phyloP scores from a whole-genome alignment of 2,888 invertebrate genomes.

The Sthenelais limicola region DNA sequence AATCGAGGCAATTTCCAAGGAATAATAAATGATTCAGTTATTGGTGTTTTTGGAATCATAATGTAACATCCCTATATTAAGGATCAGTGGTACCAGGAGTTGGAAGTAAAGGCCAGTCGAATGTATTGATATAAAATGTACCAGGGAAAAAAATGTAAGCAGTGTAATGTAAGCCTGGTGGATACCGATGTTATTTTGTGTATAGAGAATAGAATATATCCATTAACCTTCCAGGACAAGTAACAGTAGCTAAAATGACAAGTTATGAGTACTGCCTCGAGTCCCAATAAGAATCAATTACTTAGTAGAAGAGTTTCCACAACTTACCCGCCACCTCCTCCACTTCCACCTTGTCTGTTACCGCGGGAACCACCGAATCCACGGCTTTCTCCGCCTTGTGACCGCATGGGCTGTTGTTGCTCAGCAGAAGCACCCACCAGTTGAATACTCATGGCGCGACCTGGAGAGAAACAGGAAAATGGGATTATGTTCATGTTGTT shows the following conservation, averaged over 20 bases:
- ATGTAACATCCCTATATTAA: no score
- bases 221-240: neutral
- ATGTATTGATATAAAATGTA: no score
- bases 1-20: neutral
- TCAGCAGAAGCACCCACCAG: slow-evolving; percentile 44
- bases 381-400: no score
- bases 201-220: neutral
- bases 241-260: neutral
- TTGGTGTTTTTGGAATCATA: no score
- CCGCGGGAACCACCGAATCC: slow-evolving; percentile 4
- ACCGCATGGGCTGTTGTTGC: neutral
- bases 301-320: no score
- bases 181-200: no score
- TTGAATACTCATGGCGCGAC: slow-evolving; percentile 54
- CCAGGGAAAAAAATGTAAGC: no score
- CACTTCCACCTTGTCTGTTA: slow-evolving; percentile 31
- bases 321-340: slow-evolving; percentile 21
- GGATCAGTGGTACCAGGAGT: no score
- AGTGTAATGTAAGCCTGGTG: no score
- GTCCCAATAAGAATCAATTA: neutral
- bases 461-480: slow-evolving; percentile 41
- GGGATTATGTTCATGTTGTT: neutral
- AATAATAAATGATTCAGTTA: neutral
- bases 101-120: no score
- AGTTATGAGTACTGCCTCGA: neutral